A percentile compares a stretch with the other conserved stretches of the same genome.
phyloP scores from a whole-genome alignment of 37 sponge, comb jelly and placozoan species.

The Bolinopsis microptera region DNA sequence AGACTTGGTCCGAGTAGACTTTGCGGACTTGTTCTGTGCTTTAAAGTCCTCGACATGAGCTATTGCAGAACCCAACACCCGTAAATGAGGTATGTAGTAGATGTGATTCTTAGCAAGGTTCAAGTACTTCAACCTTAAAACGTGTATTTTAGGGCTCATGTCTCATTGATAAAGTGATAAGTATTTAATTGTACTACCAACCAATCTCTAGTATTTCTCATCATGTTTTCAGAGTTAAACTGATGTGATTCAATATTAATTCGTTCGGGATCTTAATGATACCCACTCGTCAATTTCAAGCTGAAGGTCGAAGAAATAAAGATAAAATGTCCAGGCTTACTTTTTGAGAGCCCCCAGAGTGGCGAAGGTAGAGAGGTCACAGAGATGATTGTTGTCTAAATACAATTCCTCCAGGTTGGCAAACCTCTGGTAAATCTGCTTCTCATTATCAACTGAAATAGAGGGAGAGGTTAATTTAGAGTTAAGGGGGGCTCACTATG shows the following conservation, averaged over 20 bases:
- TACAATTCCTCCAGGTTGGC: constrained; percentile 53
- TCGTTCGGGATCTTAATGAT: too few relatives aligned
- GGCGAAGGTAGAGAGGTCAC: constrained; percentile 57
- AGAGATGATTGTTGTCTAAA: constrained; percentile 43
- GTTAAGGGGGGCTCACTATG: not conserved
- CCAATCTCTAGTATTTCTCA: too few relatives aligned
- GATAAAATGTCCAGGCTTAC: too few relatives aligned
- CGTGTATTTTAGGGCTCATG: not conserved
- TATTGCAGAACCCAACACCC: constrained; percentile 45
- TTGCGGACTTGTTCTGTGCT: constrained; percentile 16
- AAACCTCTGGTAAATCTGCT: constrained; percentile 9
- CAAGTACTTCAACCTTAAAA: constrained; percentile 42
- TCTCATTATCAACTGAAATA: constrained; percentile 58
- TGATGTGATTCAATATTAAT: too few relatives aligned
- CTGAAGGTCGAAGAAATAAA: too few relatives aligned
- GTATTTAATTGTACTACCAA: too few relatives aligned
- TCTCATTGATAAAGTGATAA: too few relatives aligned
- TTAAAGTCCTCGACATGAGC: constrained; percentile 57
- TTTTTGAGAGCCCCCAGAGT: constrained; percentile 57
- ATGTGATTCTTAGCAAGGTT: constrained; percentile 65
- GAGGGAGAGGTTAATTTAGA: not conserved
- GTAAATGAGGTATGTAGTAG: constrained; percentile 63
- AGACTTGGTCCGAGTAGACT: constrained; percentile 8
- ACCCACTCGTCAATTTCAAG: too few relatives aligned
- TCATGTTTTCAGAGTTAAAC: too few relatives aligned